Evolutionary conservation across 1,140 invertebrate species (phyloP).

Genomic region (Epicauta chinensis): DNA sequence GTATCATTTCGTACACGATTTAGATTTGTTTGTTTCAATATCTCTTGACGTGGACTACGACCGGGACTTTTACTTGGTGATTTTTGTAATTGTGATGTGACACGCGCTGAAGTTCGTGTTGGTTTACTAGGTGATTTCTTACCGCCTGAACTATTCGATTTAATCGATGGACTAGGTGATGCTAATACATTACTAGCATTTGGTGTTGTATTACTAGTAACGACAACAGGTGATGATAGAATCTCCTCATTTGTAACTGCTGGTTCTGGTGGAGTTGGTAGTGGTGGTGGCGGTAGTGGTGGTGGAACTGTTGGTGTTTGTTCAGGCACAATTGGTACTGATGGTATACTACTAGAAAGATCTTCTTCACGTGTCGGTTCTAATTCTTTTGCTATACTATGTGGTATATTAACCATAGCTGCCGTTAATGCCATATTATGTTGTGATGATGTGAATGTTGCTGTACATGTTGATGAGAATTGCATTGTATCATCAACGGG

Average conservation of each 20-base stretch:
- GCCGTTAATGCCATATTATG: slow-evolving; percentile 71
- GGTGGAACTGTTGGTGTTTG: slow-evolving; percentile 24
- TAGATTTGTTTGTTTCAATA: slow-evolving; percentile 14
- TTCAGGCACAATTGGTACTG: slow-evolving; percentile 20
- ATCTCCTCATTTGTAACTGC: not conserved
- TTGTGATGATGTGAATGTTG: slow-evolving; percentile 69
- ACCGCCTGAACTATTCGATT: slow-evolving; percentile 39
- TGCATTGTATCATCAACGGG: slow-evolving; percentile 48
- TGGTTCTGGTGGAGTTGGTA: slow-evolving; percentile 35
- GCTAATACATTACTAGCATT: slow-evolving; percentile 19
- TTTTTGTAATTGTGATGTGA: slow-evolving; percentile 53
- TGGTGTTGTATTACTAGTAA: slow-evolving; percentile 2
- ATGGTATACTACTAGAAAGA: slow-evolving; percentile 6
- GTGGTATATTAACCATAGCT: slow-evolving; percentile 56
- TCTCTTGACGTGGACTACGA: slow-evolving; percentile 58
- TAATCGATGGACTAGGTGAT: slow-evolving; percentile 39
- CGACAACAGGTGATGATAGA: not conserved
- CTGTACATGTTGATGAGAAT: slow-evolving; percentile 55
- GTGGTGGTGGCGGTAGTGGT: slow-evolving; percentile 44
- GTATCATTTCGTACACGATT: slow-evolving; percentile 27
- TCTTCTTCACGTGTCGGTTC: slow-evolving; percentile 34
- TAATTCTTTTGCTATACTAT: slow-evolving; percentile 34
- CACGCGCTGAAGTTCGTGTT: slow-evolving; percentile 55
- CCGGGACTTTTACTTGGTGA: slow-evolving; percentile 68
- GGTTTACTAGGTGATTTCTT: slow-evolving; percentile 62